Base-by-base conservation (phyloP, 2,888 invertebrate species). In the Pedicia rivosa region DNA sequence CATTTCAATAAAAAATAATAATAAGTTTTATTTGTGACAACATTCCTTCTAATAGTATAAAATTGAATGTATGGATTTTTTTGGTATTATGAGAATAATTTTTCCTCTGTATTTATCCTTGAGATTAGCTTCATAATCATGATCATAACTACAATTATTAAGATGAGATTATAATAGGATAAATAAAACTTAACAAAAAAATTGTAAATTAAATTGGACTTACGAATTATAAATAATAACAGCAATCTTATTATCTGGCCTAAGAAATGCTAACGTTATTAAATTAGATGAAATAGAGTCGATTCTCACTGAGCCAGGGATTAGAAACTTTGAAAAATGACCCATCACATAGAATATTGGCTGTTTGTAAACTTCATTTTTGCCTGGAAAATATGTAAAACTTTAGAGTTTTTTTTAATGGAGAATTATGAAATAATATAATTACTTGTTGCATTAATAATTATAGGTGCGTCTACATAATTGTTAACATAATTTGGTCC, bases 291-390 rank as follows among this genome's bases (percentile, higher is more conserved):
- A 48, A 8, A 47, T 59, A 47, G 37, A 53, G 37, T 50, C 49
- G 22, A 59, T 52, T 6, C 52, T 51, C 4, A 54, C 30, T 0
- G 81, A 80, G 13, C 66, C 70, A 45, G 66, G 64, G 0, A 73
- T 68, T 25, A 82, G 62, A 49, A 82, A 81, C 56, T 73, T 77
- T 28, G 78, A 72, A 50, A 79, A 75, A 55, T 92, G 91, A 1
- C 79, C 82, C 53, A 91, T 59, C 0, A 74, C 76, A 53, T 91
- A 92, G 55, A 70, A 91, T 69, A 81, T 78, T 0, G 91, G 91
- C 49, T 91, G 87, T 50, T 90, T 90, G 52, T 81, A 81, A 55
- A 91, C 86, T 56, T 86, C 82, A 42, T 74, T 72, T n/a, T 42
- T 48, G 39, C 46, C 58, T 57, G 26, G 10, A 40, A 20, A 2